These are phyloP conservation scores for Periophthalmodon schlosseri DNA, from an alignment of 2,113 vertebrate species.

Conservation along the genomic window DNA sequence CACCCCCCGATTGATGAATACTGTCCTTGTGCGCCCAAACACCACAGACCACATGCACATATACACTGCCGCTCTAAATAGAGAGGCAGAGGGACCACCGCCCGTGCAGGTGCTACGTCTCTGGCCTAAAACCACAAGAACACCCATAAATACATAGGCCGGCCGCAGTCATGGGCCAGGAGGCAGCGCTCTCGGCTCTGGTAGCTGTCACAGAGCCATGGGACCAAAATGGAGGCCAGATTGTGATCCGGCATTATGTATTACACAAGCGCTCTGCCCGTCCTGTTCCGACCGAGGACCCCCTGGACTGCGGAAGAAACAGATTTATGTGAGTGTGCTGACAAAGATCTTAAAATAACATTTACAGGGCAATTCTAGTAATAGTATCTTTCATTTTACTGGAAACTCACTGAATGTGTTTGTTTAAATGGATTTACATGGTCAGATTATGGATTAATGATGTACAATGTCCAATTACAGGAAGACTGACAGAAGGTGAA, in stretches of 20 bases:
- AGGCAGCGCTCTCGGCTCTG: slow-evolving; percentile 44
- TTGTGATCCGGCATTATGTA: slow-evolving; percentile 34
- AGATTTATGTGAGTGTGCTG: slow-evolving; percentile 33
- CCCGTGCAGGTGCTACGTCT: slow-evolving; percentile 58
- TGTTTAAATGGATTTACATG: slow-evolving; percentile 18
- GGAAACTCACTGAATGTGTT: slow-evolving; percentile 25
- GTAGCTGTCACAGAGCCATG: slow-evolving; percentile 54
- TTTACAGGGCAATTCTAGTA: slow-evolving; percentile 34
- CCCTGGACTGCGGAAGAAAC: slow-evolving; percentile 38
- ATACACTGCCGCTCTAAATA: slow-evolving; percentile 42
- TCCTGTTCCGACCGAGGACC: slow-evolving; percentile 39
- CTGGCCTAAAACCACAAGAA: slow-evolving; percentile 21
- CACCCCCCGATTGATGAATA: slow-evolving; percentile 82
- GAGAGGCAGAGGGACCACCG: slow-evolving; percentile 42
- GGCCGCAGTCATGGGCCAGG: slow-evolving; percentile 46
- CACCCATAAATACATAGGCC: slow-evolving; percentile 47
- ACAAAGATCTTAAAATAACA: slow-evolving; percentile 37
- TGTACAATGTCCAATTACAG: too few relatives aligned
- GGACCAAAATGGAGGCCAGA: slow-evolving; percentile 41
- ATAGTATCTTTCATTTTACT: slow-evolving; percentile 49
- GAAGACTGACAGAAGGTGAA: too few relatives aligned
- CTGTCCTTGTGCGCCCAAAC: slow-evolving; percentile 80
- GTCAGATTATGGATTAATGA: not conserved
- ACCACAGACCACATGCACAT: slow-evolving; percentile 17
- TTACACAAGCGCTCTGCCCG: slow-evolving; percentile 35